Evolutionary conservation across 92 coral and sea anemone species (phyloP).

Genomic region (Phenganax subtilis): DNA sequence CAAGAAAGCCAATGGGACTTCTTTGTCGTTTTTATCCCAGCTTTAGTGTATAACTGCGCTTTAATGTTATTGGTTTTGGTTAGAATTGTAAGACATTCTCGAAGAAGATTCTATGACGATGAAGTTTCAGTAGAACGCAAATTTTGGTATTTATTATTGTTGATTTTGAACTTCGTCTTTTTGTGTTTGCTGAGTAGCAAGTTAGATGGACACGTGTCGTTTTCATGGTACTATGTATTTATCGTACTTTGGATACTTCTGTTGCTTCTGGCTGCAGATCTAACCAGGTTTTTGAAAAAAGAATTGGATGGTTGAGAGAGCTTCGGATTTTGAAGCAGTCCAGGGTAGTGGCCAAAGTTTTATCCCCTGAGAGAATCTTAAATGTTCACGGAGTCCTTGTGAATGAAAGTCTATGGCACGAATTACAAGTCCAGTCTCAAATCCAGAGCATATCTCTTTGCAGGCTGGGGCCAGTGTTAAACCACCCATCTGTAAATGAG

Average conservation of each 20-base stretch:
- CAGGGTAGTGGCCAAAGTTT: no score
- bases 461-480: no score
- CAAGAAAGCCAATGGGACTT: constrained; percentile 76
- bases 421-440: no score
- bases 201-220: constrained; percentile 66
- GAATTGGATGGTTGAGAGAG: background rate
- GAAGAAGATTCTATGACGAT: constrained; percentile 58
- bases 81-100: constrained; percentile 66
- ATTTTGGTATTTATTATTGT: constrained; percentile 70
- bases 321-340: no score
- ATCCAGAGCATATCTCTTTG: no score
- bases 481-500: no score
- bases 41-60: constrained; percentile 61
- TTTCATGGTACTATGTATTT: constrained; percentile 65
- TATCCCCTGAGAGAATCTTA: no score
- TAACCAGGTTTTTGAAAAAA: background rate
- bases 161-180: constrained; percentile 63
- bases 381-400: no score
- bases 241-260: constrained; percentile 79
- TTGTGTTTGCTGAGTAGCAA: constrained; percentile 72
- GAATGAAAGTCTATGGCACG: no score
- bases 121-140: constrained; percentile 58
- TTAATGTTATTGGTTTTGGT: constrained; percentile 52
- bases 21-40: constrained; percentile 83
- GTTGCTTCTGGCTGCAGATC: constrained; percentile 39